These are phyloP conservation scores for Sminthurides bifidus DNA, from an alignment of 1,140 invertebrate species.

Conservation along the genomic window DNA sequence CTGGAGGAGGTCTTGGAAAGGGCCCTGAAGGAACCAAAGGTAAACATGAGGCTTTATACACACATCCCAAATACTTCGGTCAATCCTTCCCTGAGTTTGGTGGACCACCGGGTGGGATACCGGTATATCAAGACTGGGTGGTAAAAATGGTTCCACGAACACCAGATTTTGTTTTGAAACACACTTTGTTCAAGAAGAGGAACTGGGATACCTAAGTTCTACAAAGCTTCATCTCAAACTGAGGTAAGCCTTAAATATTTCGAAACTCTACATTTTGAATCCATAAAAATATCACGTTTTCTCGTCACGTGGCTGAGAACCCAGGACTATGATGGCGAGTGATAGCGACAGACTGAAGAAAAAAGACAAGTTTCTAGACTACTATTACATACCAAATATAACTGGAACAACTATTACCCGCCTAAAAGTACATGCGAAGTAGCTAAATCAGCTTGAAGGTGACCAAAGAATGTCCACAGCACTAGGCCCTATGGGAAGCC, in stretches of 20 bases:
- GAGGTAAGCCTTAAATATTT: no score
- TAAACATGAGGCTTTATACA: background rate
- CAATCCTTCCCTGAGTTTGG: background rate
- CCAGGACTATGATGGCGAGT: background rate
- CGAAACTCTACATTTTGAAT: no score
- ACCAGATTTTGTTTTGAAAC: background rate
- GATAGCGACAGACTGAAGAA: background rate
- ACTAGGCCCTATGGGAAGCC: background rate
- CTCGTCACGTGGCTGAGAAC: no score
- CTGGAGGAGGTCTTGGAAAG: no score
- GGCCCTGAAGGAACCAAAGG: background rate
- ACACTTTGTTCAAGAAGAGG: background rate
- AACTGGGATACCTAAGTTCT: background rate
- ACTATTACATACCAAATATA: background rate
- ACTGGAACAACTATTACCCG: background rate
- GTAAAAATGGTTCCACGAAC: background rate
- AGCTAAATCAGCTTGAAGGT: background rate
- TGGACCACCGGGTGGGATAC: background rate
- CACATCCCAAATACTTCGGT: background rate
- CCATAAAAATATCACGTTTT: no score
- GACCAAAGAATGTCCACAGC: background rate
- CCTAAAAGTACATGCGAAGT: background rate
- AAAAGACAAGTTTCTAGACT: background rate
- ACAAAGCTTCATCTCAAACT: background rate
- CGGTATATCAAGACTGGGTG: background rate